Evolutionary conservation across 1,140 invertebrate genomes (phyloP).

Genomic region (Popillia japonica): DNA sequence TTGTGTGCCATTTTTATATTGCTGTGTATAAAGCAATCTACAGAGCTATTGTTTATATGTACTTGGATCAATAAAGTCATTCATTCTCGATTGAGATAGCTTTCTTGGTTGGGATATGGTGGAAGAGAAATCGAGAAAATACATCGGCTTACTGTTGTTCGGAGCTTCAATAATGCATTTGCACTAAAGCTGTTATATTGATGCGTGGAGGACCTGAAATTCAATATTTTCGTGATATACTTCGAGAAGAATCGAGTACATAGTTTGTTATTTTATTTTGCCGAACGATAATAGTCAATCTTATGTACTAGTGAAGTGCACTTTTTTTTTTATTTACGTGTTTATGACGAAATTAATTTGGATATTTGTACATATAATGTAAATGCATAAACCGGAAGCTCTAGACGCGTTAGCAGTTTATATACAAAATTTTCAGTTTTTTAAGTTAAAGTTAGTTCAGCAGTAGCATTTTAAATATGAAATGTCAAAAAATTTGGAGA

Average conservation of each 20-base stretch:
- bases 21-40: conserved; percentile 9
- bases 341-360: too few species aligned
- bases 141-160: conserved; percentile 20
- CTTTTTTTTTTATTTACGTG: too few species aligned
- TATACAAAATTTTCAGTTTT: too few species aligned
- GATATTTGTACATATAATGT: too few species aligned
- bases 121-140: background rate
- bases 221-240: background rate
- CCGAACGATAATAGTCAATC: too few species aligned
- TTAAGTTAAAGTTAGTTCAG: too few species aligned
- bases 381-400: too few species aligned
- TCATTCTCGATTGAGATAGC: conserved; percentile 24
- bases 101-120: conserved; percentile 3
- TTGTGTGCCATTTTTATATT: conserved; percentile 3
- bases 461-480: too few species aligned
- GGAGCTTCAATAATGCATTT: conserved; percentile 19
- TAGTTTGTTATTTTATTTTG: background rate
- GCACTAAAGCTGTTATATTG: conserved; percentile 23
- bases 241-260: background rate
- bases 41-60: conserved; percentile 13
- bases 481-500: too few species aligned
- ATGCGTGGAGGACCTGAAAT: background rate
- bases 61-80: conserved; percentile 30
- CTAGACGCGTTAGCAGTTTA: too few species aligned
- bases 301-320: too few species aligned